A percentile compares a stretch with the other conserved stretches of the same genome.
Evolutionary conservation across 2,888 invertebrate species (phyloP).

Genomic region (Emmelina monodactyla): DNA sequence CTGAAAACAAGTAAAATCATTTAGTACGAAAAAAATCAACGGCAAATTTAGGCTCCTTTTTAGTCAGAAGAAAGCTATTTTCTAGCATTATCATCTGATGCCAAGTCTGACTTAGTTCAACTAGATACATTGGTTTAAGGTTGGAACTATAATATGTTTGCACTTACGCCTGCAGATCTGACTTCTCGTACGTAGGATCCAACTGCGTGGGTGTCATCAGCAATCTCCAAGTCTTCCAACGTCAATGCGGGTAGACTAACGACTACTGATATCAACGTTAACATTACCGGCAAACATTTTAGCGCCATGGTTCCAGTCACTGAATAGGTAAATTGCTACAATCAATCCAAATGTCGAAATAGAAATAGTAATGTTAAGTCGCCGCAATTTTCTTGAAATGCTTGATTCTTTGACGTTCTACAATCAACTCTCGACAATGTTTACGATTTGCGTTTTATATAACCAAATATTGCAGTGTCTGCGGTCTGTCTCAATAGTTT

Average conservation of each 20-base stretch:
- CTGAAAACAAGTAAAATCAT: no score
- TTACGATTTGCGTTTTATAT: constrained; percentile 49
- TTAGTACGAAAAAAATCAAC: no score
- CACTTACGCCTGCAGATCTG: constrained; percentile 57
- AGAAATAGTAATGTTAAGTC: no score
- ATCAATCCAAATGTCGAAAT: background rate
- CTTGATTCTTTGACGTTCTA: background rate
- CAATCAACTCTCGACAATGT: constrained; percentile 29
- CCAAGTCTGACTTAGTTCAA: no score
- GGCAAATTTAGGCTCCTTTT: no score
- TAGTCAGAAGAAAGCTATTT: no score
- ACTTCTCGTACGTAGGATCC: constrained; percentile 67
- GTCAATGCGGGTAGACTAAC: constrained; percentile 28
- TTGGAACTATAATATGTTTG: background rate
- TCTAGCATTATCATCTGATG: no score
- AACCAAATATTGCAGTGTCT: constrained; percentile 38
- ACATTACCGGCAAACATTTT: constrained; percentile 25
- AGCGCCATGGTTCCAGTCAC: constrained; percentile 22
- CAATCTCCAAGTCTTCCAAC: constrained; percentile 40
- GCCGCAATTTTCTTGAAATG: no score
- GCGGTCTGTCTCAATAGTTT: constrained; percentile 37
- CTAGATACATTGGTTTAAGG: no score
- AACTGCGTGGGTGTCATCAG: constrained; percentile 61
- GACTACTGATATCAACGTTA: constrained; percentile 32
- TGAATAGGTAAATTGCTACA: constrained; percentile 14